A percentile compares a stretch with the other conserved stretches of the same genome.
phyloP scores from a whole-genome alignment of 2,888 invertebrate genomes.

The Laspeyria flexula region DNA sequence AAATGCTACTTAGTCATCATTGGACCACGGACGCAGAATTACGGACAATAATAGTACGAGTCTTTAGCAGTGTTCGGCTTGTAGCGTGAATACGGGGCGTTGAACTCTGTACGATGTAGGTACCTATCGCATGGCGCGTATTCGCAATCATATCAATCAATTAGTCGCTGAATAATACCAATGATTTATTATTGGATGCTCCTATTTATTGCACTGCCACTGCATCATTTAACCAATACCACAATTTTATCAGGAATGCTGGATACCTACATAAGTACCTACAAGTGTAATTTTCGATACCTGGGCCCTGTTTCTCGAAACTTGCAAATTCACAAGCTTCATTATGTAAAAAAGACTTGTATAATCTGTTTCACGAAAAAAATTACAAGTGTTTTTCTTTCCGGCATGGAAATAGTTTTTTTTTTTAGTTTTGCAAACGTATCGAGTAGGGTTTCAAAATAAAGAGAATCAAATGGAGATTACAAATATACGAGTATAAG shows the following conservation, averaged over 20 bases:
- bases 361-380: too few relatives aligned
- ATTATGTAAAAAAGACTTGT: too few relatives aligned
- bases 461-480: too few relatives aligned
- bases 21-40: not conserved
- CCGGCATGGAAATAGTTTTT: too few relatives aligned
- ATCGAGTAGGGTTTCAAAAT: too few relatives aligned
- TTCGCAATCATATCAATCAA: slow-evolving; percentile 6
- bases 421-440: too few relatives aligned
- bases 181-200: slow-evolving; percentile 7
- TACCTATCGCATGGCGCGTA: slow-evolving; percentile 17
- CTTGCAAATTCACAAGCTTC: too few relatives aligned
- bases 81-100: not conserved
- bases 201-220: too few relatives aligned
- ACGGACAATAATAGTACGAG: not conserved
- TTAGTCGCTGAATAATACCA: not conserved
- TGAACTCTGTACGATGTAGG: slow-evolving; percentile 23
- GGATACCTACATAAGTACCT: too few relatives aligned
- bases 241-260: not conserved
- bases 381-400: too few relatives aligned
- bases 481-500: too few relatives aligned
- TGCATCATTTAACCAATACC: not conserved
- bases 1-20: not conserved
- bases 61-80: slow-evolving; percentile 22
- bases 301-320: too few relatives aligned
- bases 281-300: not conserved